Percentiles rank a stretch among this genome's conserved stretches.
Evolutionary conservation across 1,140 invertebrate genomes (phyloP).

Genomic region (Centruroides vittatus): DNA sequence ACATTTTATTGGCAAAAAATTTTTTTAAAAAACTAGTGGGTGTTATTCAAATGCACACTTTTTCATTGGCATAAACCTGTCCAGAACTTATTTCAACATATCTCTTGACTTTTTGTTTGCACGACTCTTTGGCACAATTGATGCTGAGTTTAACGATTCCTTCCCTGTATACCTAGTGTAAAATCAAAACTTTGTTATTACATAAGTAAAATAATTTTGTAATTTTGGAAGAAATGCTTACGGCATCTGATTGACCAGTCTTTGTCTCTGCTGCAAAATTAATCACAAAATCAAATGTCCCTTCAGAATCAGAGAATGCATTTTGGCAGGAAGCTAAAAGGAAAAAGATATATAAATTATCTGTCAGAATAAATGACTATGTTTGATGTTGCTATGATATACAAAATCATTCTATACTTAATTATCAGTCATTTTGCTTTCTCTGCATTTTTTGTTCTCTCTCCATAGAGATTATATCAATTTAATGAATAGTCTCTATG

Average conservation of each 20-base stretch:
- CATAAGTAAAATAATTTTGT: neutral
- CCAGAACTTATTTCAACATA: slow-evolving; percentile 76
- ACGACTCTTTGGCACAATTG: slow-evolving; percentile 65
- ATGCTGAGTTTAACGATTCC: slow-evolving; percentile 68
- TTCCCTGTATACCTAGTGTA: slow-evolving; percentile 57
- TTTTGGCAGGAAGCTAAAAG: slow-evolving; percentile 33
- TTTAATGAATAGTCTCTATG: too few species aligned
- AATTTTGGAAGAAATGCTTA: slow-evolving; percentile 18
- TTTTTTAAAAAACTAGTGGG: too few species aligned
- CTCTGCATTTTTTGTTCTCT: too few species aligned
- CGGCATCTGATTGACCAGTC: slow-evolving; percentile 63
- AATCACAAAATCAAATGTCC: slow-evolving; percentile 59
- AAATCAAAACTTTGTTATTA: neutral
- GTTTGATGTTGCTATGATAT: too few species aligned
- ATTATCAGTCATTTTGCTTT: too few species aligned
- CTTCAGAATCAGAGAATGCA: slow-evolving; percentile 45
- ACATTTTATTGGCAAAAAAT: neutral
- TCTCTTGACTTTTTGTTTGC: slow-evolving; percentile 42
- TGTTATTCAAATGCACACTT: slow-evolving; percentile 35
- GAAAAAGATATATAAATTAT: neutral
- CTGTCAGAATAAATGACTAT: neutral
- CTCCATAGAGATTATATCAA: too few species aligned
- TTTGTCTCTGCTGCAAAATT: slow-evolving; percentile 85
- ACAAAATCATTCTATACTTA: too few species aligned
- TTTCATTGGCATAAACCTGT: slow-evolving; percentile 60